Evolutionary conservation across 1,140 invertebrate species (phyloP), one percentile per base, ranked within the genome.

Genomic region (Ceratina australensis): DNA sequence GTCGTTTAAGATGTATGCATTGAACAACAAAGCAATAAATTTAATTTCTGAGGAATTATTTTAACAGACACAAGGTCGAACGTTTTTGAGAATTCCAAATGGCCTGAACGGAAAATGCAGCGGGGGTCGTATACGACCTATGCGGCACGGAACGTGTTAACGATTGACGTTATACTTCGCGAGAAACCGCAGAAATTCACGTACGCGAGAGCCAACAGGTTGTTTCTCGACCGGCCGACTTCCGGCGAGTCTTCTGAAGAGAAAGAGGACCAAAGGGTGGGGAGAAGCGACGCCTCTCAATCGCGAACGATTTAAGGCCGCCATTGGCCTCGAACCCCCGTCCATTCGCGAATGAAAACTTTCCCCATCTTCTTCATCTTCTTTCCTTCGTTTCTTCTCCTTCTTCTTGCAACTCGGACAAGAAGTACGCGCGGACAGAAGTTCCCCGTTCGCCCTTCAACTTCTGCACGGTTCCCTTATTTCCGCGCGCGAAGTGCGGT

Each of bases 311-410:
- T 83, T 82, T 80, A 86, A 81, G 61, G 65, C 77, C 75, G 76
- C 63, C 81, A 78, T 85, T 85, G 78, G 74, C 81, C 78, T 73
- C 73, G 79, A n/a, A 83, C 84, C 81, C 81, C 72, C 59, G 77
- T 79, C 72, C 56, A n/a, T 57, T 74, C 57, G 82, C 82, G 79
- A 86, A 86, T 86, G 80, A 84, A 86, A 87, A 87, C 86, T 87
- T 87, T 87, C 80, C 54, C 78, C 82, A 82, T 86, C 84, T 82
- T 80, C 83, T 65, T 59, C 74, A 1, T 71, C 24, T 15, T 47
- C 15, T n/a, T 73, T 75, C 78, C 8, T 15, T n/a, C 8, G 15
- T n/a, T 16, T 22, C 61, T 22, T 47, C 47, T 66, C 7, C 64
- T 76, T 78, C 81, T 72, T 83, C 61, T 67, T 52, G 57, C 47